Percentiles rank a stretch among this genome's conserved stretches.
Conservation (phyloP, 2,797 vertebrate species). For the Ambastaia sidthimunki region DNA sequence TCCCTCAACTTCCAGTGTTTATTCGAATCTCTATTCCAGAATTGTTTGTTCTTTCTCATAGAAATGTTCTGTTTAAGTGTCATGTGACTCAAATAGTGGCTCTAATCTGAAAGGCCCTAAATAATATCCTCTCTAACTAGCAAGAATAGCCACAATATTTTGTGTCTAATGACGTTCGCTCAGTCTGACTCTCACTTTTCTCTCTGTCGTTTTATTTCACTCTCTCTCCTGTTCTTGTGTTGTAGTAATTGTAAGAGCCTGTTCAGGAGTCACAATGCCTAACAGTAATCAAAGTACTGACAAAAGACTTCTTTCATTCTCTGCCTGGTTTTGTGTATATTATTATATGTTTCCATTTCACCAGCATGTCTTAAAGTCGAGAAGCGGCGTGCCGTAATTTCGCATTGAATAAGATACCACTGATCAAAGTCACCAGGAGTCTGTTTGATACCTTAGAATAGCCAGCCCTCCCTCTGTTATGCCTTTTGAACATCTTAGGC, state of each 20-base stretch:
- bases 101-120: neutral
- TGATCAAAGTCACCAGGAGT: constrained; percentile 80
- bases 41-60: neutral
- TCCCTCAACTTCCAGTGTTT: neutral
- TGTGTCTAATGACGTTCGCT: constrained; percentile 53
- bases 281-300: constrained; percentile 80
- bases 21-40: neutral
- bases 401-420: constrained; percentile 74
- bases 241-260: constrained; percentile 72
- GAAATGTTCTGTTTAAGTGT: neutral
- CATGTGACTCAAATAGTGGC: constrained; percentile 10
- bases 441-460: constrained; percentile 80
- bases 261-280: constrained; percentile 76
- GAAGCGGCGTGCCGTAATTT: constrained; percentile 69
- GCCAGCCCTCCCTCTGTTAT: constrained; percentile 72
- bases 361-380: constrained; percentile 71
- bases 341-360: constrained; percentile 75
- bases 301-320: constrained; percentile 79
- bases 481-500: constrained; percentile 80
- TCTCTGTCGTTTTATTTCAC: constrained; percentile 29
- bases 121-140: constrained; percentile 25
- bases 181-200: constrained; percentile 59
- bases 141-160: constrained; percentile 33
- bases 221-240: constrained; percentile 54
- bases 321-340: constrained; percentile 76